Base-by-base conservation (phyloP, 2,797 vertebrate genomes). In the Eupleurogrammus muticus region DNA sequence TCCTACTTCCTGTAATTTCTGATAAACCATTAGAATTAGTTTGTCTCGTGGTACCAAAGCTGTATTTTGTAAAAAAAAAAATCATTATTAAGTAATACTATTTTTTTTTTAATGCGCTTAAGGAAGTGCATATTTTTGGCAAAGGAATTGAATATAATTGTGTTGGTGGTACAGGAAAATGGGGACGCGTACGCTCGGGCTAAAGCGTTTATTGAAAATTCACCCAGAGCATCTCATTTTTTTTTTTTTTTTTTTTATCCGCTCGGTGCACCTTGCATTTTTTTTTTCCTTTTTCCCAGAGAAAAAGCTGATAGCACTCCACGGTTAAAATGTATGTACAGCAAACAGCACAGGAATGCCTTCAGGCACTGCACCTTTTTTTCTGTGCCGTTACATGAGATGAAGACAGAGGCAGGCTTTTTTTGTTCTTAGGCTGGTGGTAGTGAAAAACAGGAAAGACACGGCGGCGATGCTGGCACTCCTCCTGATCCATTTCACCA, bases 241-340 rank as follows among this genome's bases (percentile, higher is more conserved):
- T 79, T 74, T 76, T 68, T 75, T 60, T 60, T 24, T 79, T 28
- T 24, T 79, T 74, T 76, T 68, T 75, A 63, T 60, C 35, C 11
- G 0, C 52, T 51, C 47, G 54, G 61, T 13, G 1, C 52, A 63
- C 48, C 62, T 73, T 75, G 55, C 61, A 20, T 74, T 51, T 57
- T 77, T 60, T 28, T 28, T 28, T 28, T n/a, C n/a, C n/a, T n/a
- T n/a, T 28, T 28, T 28, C 28, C 3, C 28, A 28, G 28, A 28
- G 21, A 20, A 65, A 56, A 64, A 58, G 34, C 17, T 24, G 12
- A 21, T 1, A 51, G 60, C 61, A 11, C 19, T 44, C 17, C 6
- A 23, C 73, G 47, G 65, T 80, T 64, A 71, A 74, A 77, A 62
- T 40, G 13, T 6, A 83, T 69, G 38, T 60, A 66, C 24, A 60